Evolutionary conservation across 2,113 vertebrate species (phyloP), one percentile per base, ranked within the genome.

Genomic region (Hippopotamus amphibius): DNA sequence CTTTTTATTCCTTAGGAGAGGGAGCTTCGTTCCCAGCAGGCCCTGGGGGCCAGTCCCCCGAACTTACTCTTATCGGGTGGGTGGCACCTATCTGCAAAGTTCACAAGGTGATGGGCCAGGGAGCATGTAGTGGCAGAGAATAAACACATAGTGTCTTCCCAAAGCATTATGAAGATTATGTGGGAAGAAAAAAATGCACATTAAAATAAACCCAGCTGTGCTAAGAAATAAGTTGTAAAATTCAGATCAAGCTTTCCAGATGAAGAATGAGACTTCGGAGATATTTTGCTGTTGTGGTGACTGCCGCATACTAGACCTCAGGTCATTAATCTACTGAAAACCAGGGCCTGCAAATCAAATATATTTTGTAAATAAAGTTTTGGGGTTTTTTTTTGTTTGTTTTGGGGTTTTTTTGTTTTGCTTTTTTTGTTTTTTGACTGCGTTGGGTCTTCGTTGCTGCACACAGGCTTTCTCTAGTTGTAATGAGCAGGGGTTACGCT

Each of bases 341-440:
- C 24, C 0, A 43, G 76, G 93, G 53, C 30, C 80, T 43, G 55
- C 63, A 21, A 59, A 68, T n/a, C 86, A 24, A n/a, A 55, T 48
- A 19, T 82, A 66, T 84, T 92, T 94, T 92, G 41, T 97, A 95
- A 95, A 95, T 95, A 96, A 97, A 96, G 91, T 90, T 97, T 97
- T 95, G 37, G 37, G 37, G 37, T 2, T 37, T 37, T 37, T 37
- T 37, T 37, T 37, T 37, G 37, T 37, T 37, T 37, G 37, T 37
- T 37, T 37, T 37, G 37, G 37, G 37, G 37, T 37, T 37, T 37
- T 37, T 37, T 37, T 37, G 37, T 37, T 37, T 37, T 37, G 37
- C 2, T 37, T 37, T 37, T 37, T 37, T 37, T 37, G 37, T 37
- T 37, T 37, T 37, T 37, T 37, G 37, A 37, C 37, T 37, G 37